Evolutionary conservation across 37 sponge, comb jelly and placozoan species (phyloP), one percentile per base, ranked within the genome.

Genomic region (Haliclona indistincta): DNA sequence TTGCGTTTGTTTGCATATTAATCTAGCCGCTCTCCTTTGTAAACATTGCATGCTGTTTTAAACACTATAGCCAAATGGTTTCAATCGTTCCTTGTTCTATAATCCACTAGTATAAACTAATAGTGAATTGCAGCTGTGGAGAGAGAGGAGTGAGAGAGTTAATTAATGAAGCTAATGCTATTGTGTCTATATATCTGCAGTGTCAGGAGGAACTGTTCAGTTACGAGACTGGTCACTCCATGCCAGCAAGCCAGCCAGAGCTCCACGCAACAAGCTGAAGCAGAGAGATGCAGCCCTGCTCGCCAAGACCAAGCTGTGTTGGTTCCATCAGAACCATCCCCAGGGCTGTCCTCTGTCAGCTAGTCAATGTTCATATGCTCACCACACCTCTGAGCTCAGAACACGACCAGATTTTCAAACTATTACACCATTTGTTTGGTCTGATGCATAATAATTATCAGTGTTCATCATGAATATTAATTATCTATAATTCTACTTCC

Each of bases 271-370:
- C 25, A 71, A 3, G 25, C 23, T 20, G 0, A 54, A 64, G 19
- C 33, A 52, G 53, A 42, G 42, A 43, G 47, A 55, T 15, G 26
- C 17, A 15, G 43, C 38, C 25, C 40, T 72, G 22, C 73, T 81
- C 15, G 29, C 28, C 65, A 96, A 96, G 53, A 92, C 88, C 6
- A 88, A 85, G 39, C 56, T 86, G 66, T 96, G 96, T 53, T 96
- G 96, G 96, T 96, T 96, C 40, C 71, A 82, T 49, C 17, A 29
- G 2, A 63, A 86, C 67, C 96, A 96, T 56, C 96, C 96, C 35
- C 91, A 93, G 52, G 90, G 96, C 30, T 96, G 96, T 62, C 96
- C 96, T 23, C 73, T 79, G 36, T 6, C 0, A 11, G 60, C 68
- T 1, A 23, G 20, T 20, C 41, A 39, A 54, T 96, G 96, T 45